Base-by-base conservation (phyloP, 2,888 invertebrate genomes). In the Rhyacophila evoluta region DNA sequence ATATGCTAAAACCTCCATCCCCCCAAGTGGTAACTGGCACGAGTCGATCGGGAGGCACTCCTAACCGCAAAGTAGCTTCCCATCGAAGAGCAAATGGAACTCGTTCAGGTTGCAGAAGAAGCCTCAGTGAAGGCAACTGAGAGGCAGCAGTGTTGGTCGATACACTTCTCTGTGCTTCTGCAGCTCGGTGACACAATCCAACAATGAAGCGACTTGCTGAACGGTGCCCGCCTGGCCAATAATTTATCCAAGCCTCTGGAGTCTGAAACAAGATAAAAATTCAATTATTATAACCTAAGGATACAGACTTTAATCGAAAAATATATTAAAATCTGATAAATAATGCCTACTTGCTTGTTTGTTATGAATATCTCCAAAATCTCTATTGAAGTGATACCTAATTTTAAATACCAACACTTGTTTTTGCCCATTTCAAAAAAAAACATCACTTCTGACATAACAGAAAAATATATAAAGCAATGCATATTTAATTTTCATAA, bases 201-300 rank as follows among this genome's bases (percentile, higher is more conserved):
- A 69, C 70, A 8, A 82, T 36, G 39, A 81, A 81, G 12, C 74
- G 33, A 1, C 69, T 75, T 8, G 82, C 82, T 4, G 72, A 28
- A 0, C 38, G 19, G 0, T 79, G 79, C 27, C 78, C 79, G 1
- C 94, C 94, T 72, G 91, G 90, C 95, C 95, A 96, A 28, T 90
- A 84, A n/a, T 87, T 85, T 80, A 91, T 86, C 95, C 95, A 96
- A 5, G 86, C 84, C 67, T 87, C 86, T 0, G 95, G 95, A 0
- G 94, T 94, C 93, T 95, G 41, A 86, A 33, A 6, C 11, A 71
- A 69, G n/a, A 29, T 19, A 12, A 39, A 6, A 12, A 39, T 39
- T n/a, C n/a, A n/a, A n/a, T n/a, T n/a, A n/a, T n/a, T n/a, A n/a
- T n/a, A n/a, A n/a, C n/a, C n/a, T n/a, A n/a, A n/a, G n/a, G n/a